Conservation (phyloP, 2,113 vertebrate genomes). For the Rhea americana region DNA sequence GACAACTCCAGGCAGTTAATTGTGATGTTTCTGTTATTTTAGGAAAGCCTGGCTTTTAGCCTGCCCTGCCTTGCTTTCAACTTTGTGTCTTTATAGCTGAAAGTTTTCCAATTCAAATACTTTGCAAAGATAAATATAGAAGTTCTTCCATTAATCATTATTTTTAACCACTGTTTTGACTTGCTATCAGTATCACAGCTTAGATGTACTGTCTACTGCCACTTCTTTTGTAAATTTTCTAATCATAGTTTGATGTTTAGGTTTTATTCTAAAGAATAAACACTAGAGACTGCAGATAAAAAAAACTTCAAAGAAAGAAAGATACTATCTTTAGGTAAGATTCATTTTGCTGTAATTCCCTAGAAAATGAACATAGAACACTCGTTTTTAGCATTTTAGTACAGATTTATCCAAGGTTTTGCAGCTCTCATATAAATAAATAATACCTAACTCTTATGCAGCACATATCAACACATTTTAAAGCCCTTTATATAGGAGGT, state of each 20-base stretch:
- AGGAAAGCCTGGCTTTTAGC: slow-evolving; percentile 29
- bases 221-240: neutral
- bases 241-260: neutral
- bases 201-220: neutral
- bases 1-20: slow-evolving; percentile 49
- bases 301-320: slow-evolving; percentile 19
- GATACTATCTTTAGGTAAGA: neutral
- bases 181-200: slow-evolving; percentile 16
- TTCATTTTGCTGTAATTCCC: neutral
- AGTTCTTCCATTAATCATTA: slow-evolving; percentile 19
- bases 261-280: slow-evolving; percentile 36
- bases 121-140: slow-evolving; percentile 8
- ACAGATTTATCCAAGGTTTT: neutral
- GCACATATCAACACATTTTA: neutral
- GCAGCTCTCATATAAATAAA: neutral
- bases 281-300: neutral
- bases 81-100: slow-evolving; percentile 13
- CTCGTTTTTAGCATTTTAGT: neutral
- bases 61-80: slow-evolving; percentile 28
- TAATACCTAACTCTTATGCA: neutral
- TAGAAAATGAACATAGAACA: neutral
- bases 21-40: slow-evolving; percentile 10
- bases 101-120: neutral
- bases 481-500: neutral
- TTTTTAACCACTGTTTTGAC: slow-evolving; percentile 33